Base-by-base conservation (phyloP, 2,888 invertebrate species). In the Smittia sp. region DNA sequence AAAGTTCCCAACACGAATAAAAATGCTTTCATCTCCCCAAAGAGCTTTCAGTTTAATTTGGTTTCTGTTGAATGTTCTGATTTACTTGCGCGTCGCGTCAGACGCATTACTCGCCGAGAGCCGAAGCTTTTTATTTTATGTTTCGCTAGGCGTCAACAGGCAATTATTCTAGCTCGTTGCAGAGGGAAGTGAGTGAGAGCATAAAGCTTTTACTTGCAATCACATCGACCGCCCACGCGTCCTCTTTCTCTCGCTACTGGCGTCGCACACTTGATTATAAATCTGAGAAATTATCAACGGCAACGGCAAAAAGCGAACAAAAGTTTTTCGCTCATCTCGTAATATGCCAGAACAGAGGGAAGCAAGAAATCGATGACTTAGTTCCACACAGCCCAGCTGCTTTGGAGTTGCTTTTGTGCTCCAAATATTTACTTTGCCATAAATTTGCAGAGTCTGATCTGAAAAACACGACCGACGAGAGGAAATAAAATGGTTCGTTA, bases 391-490 rank as follows among this genome's bases (percentile, higher is more conserved):
- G 46, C 46, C 13, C 46, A 46, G 13, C 46, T 46, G 46, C 46
- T 39, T 39, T 39, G 39, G 7, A 39, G 39, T 7, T 9, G 13
- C 39, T 15, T 46, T 46, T 46, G n/a, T 46, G 46, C 11, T 46
- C 46, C 46, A 46, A 46, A 46, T 46, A 46, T 46, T 46, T 46
- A 46, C 46, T 46, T 46, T 46, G 46, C n/a, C 15, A 46, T 46
- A 46, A 46, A 46, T 46, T 46, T 46, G n/a, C 46, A 11, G 11
- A 46, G 7, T 9, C 39, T n/a, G n/a, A 46, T 15, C 46, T 15
- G 11, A 46, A 46, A 46, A 46, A 46, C 46, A 32, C 46, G 46
- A 32, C 32, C 32, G 32, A 32, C 32, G 9, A 32, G 32, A n/a
- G n/a, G n/a, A n/a, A n/a, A n/a, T n/a, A n/a, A n/a, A n/a, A 46